Evolutionary conservation across 2,888 invertebrate species (phyloP).

Genomic region (Chironomus tentans): DNA sequence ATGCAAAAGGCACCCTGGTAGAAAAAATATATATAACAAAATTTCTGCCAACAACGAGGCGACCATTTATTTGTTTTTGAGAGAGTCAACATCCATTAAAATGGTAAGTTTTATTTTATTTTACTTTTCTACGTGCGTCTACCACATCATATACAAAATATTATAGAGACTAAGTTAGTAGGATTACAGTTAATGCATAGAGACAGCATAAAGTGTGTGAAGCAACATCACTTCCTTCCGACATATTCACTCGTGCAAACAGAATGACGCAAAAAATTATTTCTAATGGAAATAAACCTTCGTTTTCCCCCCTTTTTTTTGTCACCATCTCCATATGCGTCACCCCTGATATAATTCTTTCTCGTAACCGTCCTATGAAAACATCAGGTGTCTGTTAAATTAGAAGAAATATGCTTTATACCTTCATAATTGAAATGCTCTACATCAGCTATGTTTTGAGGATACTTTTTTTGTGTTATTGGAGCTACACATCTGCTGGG

Average conservation of each 20-base stretch:
- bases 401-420: not conserved
- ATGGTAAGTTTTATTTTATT: too few relatives aligned
- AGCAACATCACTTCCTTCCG: not conserved
- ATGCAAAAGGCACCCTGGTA: not conserved
- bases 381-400: conserved; percentile 23
- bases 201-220: conserved; percentile 11
- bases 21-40: too few relatives aligned
- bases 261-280: conserved; percentile 17
- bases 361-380: not conserved
- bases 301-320: not conserved
- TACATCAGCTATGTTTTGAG: not conserved
- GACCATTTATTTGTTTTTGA: too few relatives aligned
- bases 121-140: too few relatives aligned
- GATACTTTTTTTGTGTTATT: too few relatives aligned
- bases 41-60: too few relatives aligned
- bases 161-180: not conserved
- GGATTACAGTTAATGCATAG: conserved; percentile 25
- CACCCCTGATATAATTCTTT: not conserved
- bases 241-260: conserved; percentile 3
- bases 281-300: conserved; percentile 21
- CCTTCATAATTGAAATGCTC: conserved; percentile 23
- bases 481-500: too few relatives aligned
- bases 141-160: too few relatives aligned
- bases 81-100: too few relatives aligned
- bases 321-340: not conserved